Evolutionary conservation across 2,797 vertebrate species (phyloP), one percentile per base, ranked within the genome.

Genomic region (Xenentodon cancila): DNA sequence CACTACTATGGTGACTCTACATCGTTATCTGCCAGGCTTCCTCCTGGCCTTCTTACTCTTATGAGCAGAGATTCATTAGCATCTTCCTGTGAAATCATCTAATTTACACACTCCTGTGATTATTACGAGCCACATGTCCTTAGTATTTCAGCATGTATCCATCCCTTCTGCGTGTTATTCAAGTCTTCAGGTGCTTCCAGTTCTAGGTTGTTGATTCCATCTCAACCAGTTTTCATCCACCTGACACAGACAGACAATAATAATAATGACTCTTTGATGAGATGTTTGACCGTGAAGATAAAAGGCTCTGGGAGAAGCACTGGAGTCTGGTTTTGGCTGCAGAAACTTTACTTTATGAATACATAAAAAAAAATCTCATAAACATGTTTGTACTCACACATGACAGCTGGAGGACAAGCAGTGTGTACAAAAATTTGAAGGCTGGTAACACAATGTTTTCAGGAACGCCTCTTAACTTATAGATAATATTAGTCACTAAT

Each of bases 41-140:
- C 58, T 57, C 51, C 57, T 55, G 46, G 32, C 32, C 27, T 73
- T 43, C 45, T 55, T 43, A 70, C 57, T 48, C 65, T 69, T 68
- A 68, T 73, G 70, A 68, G 67, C 67, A 64, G 32, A 53, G 53
- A 75, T 79, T 80, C 69, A 73, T 86, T 84, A 77, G 32, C 20
- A 25, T 69, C 52, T 59, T 61, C 82, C 50, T 72, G 42, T 79
- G 71, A 70, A 73, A 75, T 72, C 48, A 85, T 75, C 73, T 80
- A 75, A 85, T 87, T 84, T 75, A 80, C 63, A 64, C 77, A 84
- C 73, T 78, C 52, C 55, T 71, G 52, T 80, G 73, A 82, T 86
- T 78, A 84, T 88, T 71, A 82, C 49, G 71, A 71, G 77, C 62
- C 7, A 22, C 30, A 27, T 12, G 53, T 66, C 55, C 67, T 58